Evolutionary conservation across 2,888 invertebrate genomes (phyloP).

Genomic region (Camptogramma bilineatum): DNA sequence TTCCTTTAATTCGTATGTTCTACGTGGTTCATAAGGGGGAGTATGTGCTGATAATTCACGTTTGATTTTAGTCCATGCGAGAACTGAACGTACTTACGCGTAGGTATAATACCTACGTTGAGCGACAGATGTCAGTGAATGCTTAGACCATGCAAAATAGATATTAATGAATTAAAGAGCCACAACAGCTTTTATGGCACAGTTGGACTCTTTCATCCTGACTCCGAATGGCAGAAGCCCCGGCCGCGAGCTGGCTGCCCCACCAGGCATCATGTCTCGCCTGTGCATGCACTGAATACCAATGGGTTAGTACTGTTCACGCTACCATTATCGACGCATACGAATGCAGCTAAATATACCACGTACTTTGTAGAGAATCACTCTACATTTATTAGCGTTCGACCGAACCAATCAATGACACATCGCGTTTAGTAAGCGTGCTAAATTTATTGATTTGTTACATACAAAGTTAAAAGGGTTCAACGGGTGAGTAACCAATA

Average conservation of each 20-base stretch:
- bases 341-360: conserved; percentile 32
- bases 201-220: too few species aligned
- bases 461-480: conserved; percentile 8
- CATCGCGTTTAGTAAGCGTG: conserved; percentile 22
- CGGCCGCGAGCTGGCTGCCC: conserved; percentile 32
- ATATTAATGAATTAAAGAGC: too few species aligned
- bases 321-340: conserved; percentile 24
- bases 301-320: conserved; percentile 21
- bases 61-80: too few species aligned
- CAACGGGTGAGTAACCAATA: neutral
- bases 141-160: too few species aligned
- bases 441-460: conserved; percentile 17
- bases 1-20: conserved; percentile 1
- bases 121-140: too few species aligned
- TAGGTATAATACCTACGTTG: too few species aligned
- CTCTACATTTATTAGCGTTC: conserved; percentile 25
- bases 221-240: neutral
- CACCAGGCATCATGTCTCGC: conserved; percentile 59
- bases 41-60: too few species aligned
- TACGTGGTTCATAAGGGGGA: too few species aligned
- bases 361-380: conserved; percentile 22
- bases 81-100: too few species aligned
- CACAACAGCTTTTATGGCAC: too few species aligned
- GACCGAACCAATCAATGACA: conserved; percentile 32
- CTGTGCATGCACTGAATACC: conserved; percentile 50